Evolutionary conservation across 2,113 vertebrate genomes (phyloP).

Genomic region (Triplophysa rosa): DNA sequence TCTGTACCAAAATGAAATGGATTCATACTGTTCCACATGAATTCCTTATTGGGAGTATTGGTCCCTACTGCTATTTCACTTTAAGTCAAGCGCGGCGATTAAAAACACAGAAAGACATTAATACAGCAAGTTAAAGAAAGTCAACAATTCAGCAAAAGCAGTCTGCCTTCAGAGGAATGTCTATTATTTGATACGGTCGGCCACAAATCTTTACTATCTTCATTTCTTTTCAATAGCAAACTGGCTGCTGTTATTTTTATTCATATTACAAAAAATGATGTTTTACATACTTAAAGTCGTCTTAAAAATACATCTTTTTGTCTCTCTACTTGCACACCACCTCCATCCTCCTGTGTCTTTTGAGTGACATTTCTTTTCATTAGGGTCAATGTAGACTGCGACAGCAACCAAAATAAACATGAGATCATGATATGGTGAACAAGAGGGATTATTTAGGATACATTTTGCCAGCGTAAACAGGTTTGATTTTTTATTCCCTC

Average conservation of each 20-base stretch:
- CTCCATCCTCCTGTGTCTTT: neutral
- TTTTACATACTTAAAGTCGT: neutral
- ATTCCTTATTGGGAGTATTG: neutral
- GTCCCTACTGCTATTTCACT: neutral
- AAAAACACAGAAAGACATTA: neutral
- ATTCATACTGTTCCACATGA: neutral
- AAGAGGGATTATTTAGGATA: slow-evolving; percentile 23
- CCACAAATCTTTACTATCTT: slow-evolving; percentile 31
- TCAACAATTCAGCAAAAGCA: slow-evolving; percentile 14
- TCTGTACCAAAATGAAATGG: neutral
- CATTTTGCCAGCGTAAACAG: slow-evolving; percentile 49
- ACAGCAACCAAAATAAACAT: neutral
- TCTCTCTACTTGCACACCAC: neutral
- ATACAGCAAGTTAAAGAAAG: slow-evolving; percentile 9
- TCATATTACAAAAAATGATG: slow-evolving; percentile 9
- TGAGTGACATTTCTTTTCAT: neutral
- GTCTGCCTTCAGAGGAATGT: neutral
- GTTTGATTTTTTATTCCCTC: neutral
- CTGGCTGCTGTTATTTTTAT: slow-evolving; percentile 1
- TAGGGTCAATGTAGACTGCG: neutral
- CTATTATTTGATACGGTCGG: slow-evolving; percentile 44
- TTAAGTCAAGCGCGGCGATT: neutral
- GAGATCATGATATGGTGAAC: slow-evolving; percentile 1
- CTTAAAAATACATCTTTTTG: slow-evolving; percentile 28
- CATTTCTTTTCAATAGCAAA: slow-evolving; percentile 11